These are phyloP conservation scores for Eulemur mongoz DNA, from an alignment of 2,797 vertebrate species.

Conservation along the genomic window DNA sequence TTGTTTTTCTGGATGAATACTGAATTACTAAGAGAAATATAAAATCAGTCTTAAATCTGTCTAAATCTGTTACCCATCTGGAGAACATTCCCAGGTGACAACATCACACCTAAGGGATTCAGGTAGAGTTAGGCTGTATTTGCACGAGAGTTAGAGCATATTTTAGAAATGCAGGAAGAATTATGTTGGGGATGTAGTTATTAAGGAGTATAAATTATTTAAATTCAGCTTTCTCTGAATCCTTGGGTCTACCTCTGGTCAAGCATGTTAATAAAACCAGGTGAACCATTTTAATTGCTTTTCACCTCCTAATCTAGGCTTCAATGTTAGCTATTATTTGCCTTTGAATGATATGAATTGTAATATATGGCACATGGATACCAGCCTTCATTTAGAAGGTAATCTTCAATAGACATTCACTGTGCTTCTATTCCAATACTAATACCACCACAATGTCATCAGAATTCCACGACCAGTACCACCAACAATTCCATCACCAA, in stretches of 20 bases:
- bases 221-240: not conserved
- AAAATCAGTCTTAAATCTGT: not conserved
- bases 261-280: conserved; percentile 17
- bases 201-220: conserved; percentile 28
- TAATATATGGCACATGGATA: not conserved
- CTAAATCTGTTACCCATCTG: not conserved
- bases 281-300: conserved; percentile 15
- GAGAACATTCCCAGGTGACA: not conserved
- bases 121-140: not conserved
- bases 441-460: not conserved
- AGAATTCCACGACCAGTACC: not conserved
- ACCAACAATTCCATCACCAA: not conserved
- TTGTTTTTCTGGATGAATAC: not conserved
- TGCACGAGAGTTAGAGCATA: not conserved
- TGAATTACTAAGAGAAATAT: not conserved
- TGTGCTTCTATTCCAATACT: not conserved
- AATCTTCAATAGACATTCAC: not conserved
- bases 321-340: not conserved
- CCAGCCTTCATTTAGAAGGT: not conserved
- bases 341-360: not conserved
- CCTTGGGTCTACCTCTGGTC: not conserved
- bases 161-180: not conserved
- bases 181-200: not conserved
- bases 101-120: not conserved
- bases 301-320: not conserved